phyloP scores from a whole-genome alignment of 2,797 vertebrate genomes.

The Falco concolor region DNA sequence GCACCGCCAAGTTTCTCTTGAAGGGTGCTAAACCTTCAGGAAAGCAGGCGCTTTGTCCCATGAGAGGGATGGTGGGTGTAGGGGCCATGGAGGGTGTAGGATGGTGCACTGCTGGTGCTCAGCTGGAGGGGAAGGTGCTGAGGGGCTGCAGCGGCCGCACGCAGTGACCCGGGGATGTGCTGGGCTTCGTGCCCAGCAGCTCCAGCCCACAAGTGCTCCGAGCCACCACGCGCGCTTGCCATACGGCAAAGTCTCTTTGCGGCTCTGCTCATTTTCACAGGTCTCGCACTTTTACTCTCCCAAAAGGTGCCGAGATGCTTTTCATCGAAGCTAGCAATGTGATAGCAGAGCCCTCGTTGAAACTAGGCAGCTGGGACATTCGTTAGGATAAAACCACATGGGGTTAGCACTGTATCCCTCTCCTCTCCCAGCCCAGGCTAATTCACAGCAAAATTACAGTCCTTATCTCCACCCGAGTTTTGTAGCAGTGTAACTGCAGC shows the following conservation, averaged over 20 bases:
- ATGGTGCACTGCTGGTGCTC: neutral
- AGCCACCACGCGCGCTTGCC: fast-evolving
- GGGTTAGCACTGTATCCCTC: neutral
- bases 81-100: neutral
- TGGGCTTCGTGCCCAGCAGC: neutral
- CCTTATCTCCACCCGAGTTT: neutral
- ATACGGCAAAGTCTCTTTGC: neutral
- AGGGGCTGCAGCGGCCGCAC: neutral
- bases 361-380: neutral
- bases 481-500: neutral
- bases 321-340: neutral
- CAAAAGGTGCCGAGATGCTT: neutral
- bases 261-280: neutral
- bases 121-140: neutral
- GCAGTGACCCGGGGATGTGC: fast-evolving
- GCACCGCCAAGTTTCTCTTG: neutral
- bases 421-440: fast-evolving
- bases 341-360: neutral
- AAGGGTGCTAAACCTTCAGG: neutral
- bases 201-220: neutral
- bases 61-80: neutral
- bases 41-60: neutral
- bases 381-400: neutral
- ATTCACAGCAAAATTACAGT: neutral
- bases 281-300: neutral